phyloP scores from a whole-genome alignment of 1,140 invertebrate species.

The Psix sp. region DNA sequence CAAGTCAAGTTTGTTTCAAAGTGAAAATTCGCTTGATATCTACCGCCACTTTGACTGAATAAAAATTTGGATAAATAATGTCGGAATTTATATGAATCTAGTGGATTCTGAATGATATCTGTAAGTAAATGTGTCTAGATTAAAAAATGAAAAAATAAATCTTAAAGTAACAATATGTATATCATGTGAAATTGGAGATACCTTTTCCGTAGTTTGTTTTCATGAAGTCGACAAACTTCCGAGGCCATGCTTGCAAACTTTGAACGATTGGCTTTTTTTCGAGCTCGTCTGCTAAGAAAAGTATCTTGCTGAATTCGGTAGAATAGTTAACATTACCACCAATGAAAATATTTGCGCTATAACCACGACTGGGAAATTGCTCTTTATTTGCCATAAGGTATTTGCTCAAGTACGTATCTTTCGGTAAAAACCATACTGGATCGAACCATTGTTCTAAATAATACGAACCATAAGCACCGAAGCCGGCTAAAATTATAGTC shows the following conservation, averaged over 20 bases:
- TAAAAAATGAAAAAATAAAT: not conserved
- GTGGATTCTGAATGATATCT: slow-evolving; percentile 61
- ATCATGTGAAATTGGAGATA: slow-evolving; percentile 58
- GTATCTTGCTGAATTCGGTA: slow-evolving; percentile 80
- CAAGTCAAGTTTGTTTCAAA: slow-evolving; percentile 81
- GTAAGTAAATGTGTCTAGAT: slow-evolving; percentile 11
- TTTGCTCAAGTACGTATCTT: slow-evolving; percentile 82
- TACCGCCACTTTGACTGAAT: slow-evolving; percentile 82
- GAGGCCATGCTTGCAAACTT: slow-evolving; percentile 81
- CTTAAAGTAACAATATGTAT: too few relatives aligned
- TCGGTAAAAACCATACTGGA: slow-evolving; percentile 86
- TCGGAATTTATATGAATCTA: slow-evolving; percentile 79
- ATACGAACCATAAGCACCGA: slow-evolving; percentile 80
- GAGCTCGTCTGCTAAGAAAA: slow-evolving; percentile 77
- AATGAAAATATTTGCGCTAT: slow-evolving; percentile 80
- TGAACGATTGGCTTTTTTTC: slow-evolving; percentile 78
- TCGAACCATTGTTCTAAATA: slow-evolving; percentile 86
- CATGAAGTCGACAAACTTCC: slow-evolving; percentile 80
- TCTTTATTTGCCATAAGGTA: slow-evolving; percentile 78
- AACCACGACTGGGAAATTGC: slow-evolving; percentile 82
- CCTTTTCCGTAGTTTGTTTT: slow-evolving; percentile 74
- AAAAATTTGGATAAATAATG: slow-evolving; percentile 84
- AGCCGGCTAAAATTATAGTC: slow-evolving; percentile 78
- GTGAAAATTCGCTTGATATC: slow-evolving; percentile 82
- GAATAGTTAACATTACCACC: slow-evolving; percentile 83